phyloP scores from a whole-genome alignment of 1,140 invertebrate species.

The Pteromalus puparum region DNA sequence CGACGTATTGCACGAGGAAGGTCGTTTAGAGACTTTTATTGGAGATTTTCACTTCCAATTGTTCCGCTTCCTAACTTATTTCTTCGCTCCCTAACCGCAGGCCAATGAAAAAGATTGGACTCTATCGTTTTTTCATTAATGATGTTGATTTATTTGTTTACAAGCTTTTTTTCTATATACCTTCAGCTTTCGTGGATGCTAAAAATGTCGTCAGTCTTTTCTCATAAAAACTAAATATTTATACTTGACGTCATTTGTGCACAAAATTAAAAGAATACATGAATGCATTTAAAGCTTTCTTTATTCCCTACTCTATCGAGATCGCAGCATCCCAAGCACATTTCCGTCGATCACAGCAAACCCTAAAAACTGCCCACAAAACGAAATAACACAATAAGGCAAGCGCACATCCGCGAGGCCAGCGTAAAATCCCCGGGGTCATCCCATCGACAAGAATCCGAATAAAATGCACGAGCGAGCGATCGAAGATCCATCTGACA shows the following conservation, averaged over 20 bases:
- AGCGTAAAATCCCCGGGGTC: background rate
- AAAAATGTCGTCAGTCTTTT: too few relatives aligned
- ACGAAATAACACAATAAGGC: constrained; percentile 10
- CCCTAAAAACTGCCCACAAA: background rate
- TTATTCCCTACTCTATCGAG: too few relatives aligned
- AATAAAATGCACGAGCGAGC: background rate
- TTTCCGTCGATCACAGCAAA: background rate
- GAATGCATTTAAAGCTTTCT: too few relatives aligned
- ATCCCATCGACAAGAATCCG: background rate
- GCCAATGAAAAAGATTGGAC: constrained; percentile 12
- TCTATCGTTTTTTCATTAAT: constrained; percentile 4
- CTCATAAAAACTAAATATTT: too few relatives aligned
- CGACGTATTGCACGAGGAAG: constrained; percentile 33
- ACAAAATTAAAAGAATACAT: too few relatives aligned
- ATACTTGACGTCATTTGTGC: too few relatives aligned
- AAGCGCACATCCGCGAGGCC: background rate
- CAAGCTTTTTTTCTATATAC: too few relatives aligned
- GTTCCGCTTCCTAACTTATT: constrained; percentile 34
- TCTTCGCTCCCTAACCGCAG: background rate
- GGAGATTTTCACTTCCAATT: constrained; percentile 44
- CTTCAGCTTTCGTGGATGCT: too few relatives aligned
- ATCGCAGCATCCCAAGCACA: too few relatives aligned
- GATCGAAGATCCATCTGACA: background rate
- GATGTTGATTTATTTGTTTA: background rate
- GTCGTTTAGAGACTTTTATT: constrained; percentile 46